These are phyloP conservation scores for Actenoides hombroni DNA, from an alignment of 2,113 vertebrate species.

Conservation along the genomic window DNA sequence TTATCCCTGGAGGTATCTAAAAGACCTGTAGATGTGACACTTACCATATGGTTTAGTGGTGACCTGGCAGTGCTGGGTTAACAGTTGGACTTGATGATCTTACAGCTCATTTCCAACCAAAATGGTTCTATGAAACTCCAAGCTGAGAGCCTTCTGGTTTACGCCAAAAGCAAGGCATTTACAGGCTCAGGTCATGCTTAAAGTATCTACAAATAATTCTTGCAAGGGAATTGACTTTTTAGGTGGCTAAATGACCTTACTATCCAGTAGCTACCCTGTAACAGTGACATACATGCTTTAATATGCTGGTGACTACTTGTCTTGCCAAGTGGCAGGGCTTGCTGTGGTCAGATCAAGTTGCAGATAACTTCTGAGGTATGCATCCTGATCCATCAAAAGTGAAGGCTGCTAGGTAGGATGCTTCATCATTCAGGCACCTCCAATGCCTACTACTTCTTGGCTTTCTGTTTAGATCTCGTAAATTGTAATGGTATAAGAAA, in stretches of 20 bases:
- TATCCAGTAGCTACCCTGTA: neutral
- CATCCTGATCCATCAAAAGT: neutral
- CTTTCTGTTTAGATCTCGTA: neutral
- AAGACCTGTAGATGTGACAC: neutral
- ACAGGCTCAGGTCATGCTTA: neutral
- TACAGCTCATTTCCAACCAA: neutral
- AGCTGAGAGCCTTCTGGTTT: neutral
- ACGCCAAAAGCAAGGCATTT: neutral
- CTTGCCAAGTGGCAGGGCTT: neutral
- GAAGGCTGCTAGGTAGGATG: neutral
- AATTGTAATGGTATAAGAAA: neutral
- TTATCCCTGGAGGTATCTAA: neutral
- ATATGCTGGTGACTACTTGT: neutral
- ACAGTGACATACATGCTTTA: neutral
- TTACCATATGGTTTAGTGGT: neutral
- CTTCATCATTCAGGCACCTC: neutral
- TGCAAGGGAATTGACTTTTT: neutral
- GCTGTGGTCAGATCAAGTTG: neutral
- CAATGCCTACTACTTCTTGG: neutral
- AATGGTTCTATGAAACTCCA: neutral
- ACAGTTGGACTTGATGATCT: neutral
- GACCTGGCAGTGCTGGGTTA: neutral
- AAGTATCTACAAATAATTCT: neutral
- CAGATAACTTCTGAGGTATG: neutral
- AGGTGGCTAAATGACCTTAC: neutral